Percentiles rank a stretch among this genome's conserved stretches.
These are phyloP conservation scores for Dynastes grantii DNA, from an alignment of 2,888 invertebrate species.

Conservation along the genomic window DNA sequence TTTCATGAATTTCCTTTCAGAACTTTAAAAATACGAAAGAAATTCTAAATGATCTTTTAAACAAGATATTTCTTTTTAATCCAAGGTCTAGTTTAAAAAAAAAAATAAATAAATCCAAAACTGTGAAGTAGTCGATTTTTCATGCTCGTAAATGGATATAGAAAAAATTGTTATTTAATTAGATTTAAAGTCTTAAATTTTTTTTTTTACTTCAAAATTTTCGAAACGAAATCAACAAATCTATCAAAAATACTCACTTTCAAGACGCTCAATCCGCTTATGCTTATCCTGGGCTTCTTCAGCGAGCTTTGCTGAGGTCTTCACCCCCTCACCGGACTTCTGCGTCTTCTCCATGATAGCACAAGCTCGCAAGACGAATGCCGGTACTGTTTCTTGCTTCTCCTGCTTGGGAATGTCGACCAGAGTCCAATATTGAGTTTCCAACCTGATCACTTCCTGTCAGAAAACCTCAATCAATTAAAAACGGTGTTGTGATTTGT, in stretches of 20 bases:
- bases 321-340: conserved; percentile 90
- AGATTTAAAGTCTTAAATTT: too few relatives aligned
- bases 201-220: background rate
- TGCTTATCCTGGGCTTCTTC: conserved; percentile 90
- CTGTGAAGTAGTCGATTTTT: too few relatives aligned
- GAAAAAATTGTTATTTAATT: too few relatives aligned
- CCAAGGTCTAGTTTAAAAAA: too few relatives aligned
- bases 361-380: conserved; percentile 92
- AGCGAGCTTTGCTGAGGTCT: conserved; percentile 86
- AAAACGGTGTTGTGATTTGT: background rate
- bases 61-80: too few relatives aligned
- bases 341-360: conserved; percentile 94
- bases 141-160: too few relatives aligned
- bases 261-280: conserved; percentile 89
- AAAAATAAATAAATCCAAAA: too few relatives aligned
- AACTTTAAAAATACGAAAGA: too few relatives aligned
- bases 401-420: conserved; percentile 95
- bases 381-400: conserved; percentile 93
- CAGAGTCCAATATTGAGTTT: conserved; percentile 94
- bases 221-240: background rate
- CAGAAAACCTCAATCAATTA: conserved; percentile 2
- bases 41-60: too few relatives aligned
- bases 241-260: conserved; percentile 75
- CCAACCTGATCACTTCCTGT: conserved; percentile 91
- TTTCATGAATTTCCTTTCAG: too few relatives aligned